phyloP scores from a whole-genome alignment of 2,888 invertebrate genomes.

The Allophyes oxyacanthae region DNA sequence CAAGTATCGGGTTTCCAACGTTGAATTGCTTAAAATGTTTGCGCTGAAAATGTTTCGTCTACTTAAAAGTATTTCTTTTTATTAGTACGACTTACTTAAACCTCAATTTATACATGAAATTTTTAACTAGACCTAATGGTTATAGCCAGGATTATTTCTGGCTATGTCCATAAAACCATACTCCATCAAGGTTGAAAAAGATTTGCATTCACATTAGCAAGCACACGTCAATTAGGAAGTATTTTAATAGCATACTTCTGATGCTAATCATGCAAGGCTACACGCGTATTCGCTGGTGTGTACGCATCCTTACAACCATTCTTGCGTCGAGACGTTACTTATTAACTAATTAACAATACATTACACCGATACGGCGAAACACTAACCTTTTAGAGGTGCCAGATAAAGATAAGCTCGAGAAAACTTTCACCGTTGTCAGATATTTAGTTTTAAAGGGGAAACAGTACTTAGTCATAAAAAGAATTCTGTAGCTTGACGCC shows the following conservation, averaged over 20 bases:
- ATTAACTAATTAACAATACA: conserved; percentile 37
- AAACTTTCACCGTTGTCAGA: neutral
- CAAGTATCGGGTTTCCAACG: no score
- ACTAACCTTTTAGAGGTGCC: conserved; percentile 14
- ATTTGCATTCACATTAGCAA: neutral
- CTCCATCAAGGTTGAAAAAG: neutral
- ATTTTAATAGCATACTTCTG: no score
- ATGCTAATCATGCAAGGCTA: no score
- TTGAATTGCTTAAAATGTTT: no score
- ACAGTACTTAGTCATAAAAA: no score
- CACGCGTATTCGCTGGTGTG: neutral
- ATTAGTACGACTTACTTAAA: conserved; percentile 4
- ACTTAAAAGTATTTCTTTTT: neutral
- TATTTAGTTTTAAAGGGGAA: neutral
- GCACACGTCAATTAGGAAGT: no score
- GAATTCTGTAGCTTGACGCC: no score
- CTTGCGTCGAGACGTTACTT: conserved; percentile 16
- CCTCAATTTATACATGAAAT: conserved; percentile 13
- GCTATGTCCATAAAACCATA: conserved; percentile 11
- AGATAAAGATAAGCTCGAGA: neutral
- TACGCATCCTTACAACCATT: conserved; percentile 15
- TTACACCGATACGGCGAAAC: conserved; percentile 51
- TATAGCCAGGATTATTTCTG: neutral
- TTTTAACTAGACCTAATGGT: conserved; percentile 9
- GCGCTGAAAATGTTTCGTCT: neutral